Conservation (phyloP, 2,888 invertebrate species). For the Melinopterus prodromus region DNA sequence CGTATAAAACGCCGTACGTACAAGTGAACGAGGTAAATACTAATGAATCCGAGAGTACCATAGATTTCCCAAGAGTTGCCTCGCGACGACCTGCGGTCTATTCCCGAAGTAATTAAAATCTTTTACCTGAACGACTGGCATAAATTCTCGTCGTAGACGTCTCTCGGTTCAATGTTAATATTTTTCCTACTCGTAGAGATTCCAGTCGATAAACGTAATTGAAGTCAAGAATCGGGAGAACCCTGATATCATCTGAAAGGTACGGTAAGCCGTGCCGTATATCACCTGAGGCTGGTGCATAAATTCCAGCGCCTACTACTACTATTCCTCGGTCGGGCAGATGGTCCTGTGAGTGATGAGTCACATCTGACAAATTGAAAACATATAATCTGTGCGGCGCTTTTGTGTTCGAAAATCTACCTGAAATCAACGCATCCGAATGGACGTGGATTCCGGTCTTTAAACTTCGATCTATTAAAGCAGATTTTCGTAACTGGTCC, state of each 20-base stretch:
- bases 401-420: slow-evolving; percentile 22
- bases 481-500: slow-evolving; percentile 13
- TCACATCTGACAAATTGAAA: slow-evolving; percentile 25
- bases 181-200: slow-evolving; percentile 20
- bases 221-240: slow-evolving; percentile 22
- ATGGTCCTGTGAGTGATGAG: slow-evolving; percentile 21
- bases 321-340: slow-evolving; percentile 6
- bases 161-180: slow-evolving; percentile 24
- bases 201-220: slow-evolving; percentile 25
- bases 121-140: slow-evolving; percentile 18
- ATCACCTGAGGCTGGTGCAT: slow-evolving; percentile 17
- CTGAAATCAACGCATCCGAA: slow-evolving; percentile 18
- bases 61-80: slow-evolving; percentile 24
- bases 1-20: slow-evolving; percentile 6
- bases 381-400: slow-evolving; percentile 19
- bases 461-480: slow-evolving; percentile 19
- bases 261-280: slow-evolving; percentile 6
- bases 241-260: slow-evolving; percentile 24
- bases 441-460: slow-evolving; percentile 17
- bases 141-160: slow-evolving; percentile 16
- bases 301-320: slow-evolving; percentile 15
- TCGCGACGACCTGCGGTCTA: slow-evolving; percentile 10
- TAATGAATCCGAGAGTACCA: slow-evolving; percentile 18
- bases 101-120: slow-evolving; percentile 23
- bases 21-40: slow-evolving; percentile 19